Conservation (phyloP, 2,888 invertebrate species). For the Drosophila anomalata region DNA sequence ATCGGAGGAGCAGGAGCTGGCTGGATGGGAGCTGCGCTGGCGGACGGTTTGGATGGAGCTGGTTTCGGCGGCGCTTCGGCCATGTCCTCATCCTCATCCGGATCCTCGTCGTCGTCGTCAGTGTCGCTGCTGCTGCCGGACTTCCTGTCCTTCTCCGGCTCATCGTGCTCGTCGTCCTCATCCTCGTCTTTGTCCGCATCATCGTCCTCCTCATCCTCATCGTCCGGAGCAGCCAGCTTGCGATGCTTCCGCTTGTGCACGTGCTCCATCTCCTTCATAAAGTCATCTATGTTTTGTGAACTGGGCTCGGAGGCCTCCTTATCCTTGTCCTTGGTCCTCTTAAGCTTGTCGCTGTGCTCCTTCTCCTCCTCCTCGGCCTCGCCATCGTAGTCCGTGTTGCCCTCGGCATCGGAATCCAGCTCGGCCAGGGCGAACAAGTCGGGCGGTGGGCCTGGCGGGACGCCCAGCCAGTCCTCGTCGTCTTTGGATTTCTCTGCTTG, state of each 20-base stretch:
- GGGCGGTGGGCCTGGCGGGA: conserved; percentile 93
- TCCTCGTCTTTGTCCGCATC: conserved; percentile 48
- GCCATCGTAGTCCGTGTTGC: conserved; percentile 75
- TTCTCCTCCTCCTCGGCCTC: conserved; percentile 70
- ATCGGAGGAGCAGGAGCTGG: conserved; percentile 62
- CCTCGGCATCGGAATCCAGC: conserved; percentile 84
- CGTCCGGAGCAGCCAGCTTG: conserved; percentile 85
- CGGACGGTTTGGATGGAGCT: conserved; percentile 4
- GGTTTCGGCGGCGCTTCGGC: conserved; percentile 35
- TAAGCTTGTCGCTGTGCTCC: neutral
- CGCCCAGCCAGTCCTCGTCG: conserved; percentile 90
- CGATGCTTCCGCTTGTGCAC: conserved; percentile 90
- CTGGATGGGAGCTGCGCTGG: neutral
- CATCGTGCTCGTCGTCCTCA: conserved; percentile 38
- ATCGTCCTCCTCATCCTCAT: conserved; percentile 69
- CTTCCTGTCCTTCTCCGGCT: conserved; percentile 41
- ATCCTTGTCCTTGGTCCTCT: conserved; percentile 21
- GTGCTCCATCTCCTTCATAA: conserved; percentile 96
- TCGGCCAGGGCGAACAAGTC: conserved; percentile 88
- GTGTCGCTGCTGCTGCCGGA: conserved; percentile 44
- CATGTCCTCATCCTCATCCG: conserved; percentile 48
- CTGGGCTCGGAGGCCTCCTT: conserved; percentile 27
- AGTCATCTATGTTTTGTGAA: conserved; percentile 93
- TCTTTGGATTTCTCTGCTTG: conserved; percentile 71
- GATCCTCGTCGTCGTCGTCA: conserved; percentile 45